phyloP scores from a whole-genome alignment of 2,888 invertebrate genomes.

The Barypeithes pellucidus region DNA sequence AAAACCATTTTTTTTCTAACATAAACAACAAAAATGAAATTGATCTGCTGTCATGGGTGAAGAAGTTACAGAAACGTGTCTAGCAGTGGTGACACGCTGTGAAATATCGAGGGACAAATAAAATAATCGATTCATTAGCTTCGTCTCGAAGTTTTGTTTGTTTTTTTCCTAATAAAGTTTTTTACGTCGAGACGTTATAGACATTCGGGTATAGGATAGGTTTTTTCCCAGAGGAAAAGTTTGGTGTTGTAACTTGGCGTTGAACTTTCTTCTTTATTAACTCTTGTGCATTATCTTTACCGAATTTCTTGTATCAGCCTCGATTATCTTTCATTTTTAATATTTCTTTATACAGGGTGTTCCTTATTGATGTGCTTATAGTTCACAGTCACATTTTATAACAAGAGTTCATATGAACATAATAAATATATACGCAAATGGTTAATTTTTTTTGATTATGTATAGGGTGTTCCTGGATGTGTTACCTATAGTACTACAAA shows the following conservation, averaged over 20 bases:
- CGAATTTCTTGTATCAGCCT: too few species aligned
- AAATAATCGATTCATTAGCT: slow-evolving; percentile 34
- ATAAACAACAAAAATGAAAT: neutral
- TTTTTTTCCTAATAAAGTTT: slow-evolving; percentile 21
- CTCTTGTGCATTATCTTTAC: too few species aligned
- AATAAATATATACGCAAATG: too few species aligned
- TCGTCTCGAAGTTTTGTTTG: slow-evolving; percentile 27
- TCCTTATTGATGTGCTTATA: too few species aligned
- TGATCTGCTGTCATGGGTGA: neutral
- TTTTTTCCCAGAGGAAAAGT: neutral
- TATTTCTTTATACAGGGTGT: too few species aligned
- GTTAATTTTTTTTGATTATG: too few species aligned
- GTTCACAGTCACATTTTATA: too few species aligned
- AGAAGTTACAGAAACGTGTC: neutral
- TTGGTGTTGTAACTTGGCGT: neutral
- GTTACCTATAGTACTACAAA: too few species aligned
- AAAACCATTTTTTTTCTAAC: neutral
- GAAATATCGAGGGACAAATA: slow-evolving; percentile 30
- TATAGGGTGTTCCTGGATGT: too few species aligned
- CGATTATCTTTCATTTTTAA: too few species aligned
- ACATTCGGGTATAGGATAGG: neutral
- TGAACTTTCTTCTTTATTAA: neutral
- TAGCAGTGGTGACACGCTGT: neutral
- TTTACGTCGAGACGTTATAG: slow-evolving; percentile 1
- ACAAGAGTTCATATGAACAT: too few species aligned